These are phyloP conservation scores for Drosophila fungiperda DNA, from an alignment of 2,888 invertebrate genomes.

Conservation along the genomic window DNA sequence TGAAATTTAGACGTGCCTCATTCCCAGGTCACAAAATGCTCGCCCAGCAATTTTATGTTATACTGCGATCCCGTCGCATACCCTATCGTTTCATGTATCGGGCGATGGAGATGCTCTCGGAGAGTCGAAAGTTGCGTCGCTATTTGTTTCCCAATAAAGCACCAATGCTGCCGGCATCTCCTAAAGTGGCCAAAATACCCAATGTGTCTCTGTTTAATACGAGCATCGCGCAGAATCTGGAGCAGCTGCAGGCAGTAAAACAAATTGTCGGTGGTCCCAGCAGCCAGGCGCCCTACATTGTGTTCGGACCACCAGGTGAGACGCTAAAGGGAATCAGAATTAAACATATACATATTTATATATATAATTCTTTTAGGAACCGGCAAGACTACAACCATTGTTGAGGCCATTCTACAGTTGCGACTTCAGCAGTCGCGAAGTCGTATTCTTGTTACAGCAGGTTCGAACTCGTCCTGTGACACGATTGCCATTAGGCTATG, in stretches of 20 bases:
- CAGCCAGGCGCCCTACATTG: constrained; percentile 90
- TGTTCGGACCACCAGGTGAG: constrained; percentile 95
- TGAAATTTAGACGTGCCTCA: constrained; percentile 15
- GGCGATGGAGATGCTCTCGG: constrained; percentile 70
- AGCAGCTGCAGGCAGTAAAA: constrained; percentile 89
- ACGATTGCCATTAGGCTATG: constrained; percentile 87
- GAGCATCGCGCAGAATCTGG: constrained; percentile 86
- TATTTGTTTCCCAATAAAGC: constrained; percentile 70
- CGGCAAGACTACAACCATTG: constrained; percentile 91
- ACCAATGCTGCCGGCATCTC: neutral
- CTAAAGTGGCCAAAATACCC: neutral
- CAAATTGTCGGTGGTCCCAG: constrained; percentile 89
- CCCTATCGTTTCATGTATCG: constrained; percentile 70
- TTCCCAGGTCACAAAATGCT: neutral
- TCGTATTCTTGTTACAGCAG: constrained; percentile 88
- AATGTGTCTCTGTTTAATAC: constrained; percentile 63
- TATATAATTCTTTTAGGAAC: constrained; percentile 86
- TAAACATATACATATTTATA: neutral
- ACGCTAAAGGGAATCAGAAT: neutral
- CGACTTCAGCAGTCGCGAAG: constrained; percentile 80
- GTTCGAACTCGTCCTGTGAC: constrained; percentile 91
- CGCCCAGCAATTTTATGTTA: constrained; percentile 48
- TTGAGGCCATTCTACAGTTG: constrained; percentile 90
- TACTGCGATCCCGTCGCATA: constrained; percentile 70
- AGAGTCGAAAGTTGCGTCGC: constrained; percentile 39